These are phyloP conservation scores for Poecilia velifera DNA, from an alignment of 2,797 vertebrate genomes.

Conservation along the genomic window DNA sequence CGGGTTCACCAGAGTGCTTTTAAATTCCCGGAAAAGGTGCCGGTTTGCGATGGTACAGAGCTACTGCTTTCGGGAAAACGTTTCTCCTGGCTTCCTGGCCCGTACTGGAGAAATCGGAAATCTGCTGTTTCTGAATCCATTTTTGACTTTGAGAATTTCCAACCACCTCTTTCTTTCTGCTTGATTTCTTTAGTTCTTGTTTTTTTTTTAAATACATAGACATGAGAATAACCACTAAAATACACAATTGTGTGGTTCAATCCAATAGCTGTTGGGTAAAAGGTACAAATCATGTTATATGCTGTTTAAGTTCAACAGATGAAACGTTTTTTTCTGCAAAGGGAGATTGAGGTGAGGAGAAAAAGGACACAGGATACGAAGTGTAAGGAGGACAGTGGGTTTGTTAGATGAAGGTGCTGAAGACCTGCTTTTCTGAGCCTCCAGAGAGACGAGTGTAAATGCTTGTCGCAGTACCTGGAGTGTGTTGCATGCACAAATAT, in stretches of 20 bases:
- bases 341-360: slow-evolving; percentile 13
- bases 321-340: not conserved
- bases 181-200: not conserved
- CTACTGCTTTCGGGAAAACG: not conserved
- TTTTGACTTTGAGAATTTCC: not conserved
- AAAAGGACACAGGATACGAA: not conserved
- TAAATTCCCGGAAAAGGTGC: not conserved
- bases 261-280: not conserved
- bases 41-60: not conserved
- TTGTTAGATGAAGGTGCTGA: slow-evolving; percentile 11
- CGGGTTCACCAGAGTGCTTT: not conserved
- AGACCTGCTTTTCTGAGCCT: slow-evolving; percentile 39
- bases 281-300: not conserved
- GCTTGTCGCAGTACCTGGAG: slow-evolving; percentile 30
- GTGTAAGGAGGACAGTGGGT: slow-evolving; percentile 3
- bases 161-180: not conserved
- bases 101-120: not conserved
- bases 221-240: not conserved
- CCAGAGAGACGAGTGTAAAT: slow-evolving; percentile 36
- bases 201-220: not conserved
- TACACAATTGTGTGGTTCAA: not conserved
- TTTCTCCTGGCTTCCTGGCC: not conserved
- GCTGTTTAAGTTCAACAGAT: not conserved
- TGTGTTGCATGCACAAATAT: slow-evolving; percentile 24
- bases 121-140: not conserved